These are phyloP conservation scores for Equus przewalskii DNA, from an alignment of 2,113 vertebrate genomes.

Conservation along the genomic window DNA sequence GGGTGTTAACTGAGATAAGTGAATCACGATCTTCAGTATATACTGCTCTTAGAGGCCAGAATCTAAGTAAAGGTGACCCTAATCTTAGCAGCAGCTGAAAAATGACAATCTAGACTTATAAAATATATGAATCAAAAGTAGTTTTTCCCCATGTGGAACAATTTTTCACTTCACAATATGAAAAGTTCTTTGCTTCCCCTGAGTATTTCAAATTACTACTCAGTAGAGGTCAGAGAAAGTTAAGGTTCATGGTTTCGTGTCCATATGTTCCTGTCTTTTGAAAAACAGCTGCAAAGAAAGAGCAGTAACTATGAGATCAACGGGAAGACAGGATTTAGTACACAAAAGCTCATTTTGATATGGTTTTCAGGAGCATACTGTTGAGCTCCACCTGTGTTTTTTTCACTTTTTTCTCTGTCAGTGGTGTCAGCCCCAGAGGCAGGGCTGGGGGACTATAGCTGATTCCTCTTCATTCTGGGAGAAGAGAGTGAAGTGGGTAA, in stretches of 20 bases:
- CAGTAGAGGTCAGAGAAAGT: neutral
- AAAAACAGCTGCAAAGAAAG: neutral
- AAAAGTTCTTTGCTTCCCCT: neutral
- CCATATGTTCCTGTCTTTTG: neutral
- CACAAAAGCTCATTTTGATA: neutral
- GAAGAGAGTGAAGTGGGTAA: neutral
- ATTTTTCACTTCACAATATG: neutral
- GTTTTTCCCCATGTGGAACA: neutral
- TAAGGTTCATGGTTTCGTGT: neutral
- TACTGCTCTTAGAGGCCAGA: neutral
- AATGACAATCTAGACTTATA: neutral
- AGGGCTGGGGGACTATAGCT: neutral
- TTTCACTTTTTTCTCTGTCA: neutral
- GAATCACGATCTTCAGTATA: neutral
- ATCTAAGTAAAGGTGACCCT: neutral
- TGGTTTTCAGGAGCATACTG: neutral
- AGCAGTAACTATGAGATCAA: neutral
- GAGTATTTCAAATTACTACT: slow-evolving; percentile 15
- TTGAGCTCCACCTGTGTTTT: neutral
- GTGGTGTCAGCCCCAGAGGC: neutral
- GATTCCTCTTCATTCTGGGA: neutral
- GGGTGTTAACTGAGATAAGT: neutral
- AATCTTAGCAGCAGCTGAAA: neutral
- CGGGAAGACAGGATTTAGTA: neutral
- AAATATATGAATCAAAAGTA: neutral